phyloP scores from a whole-genome alignment of 2,797 vertebrate species.

The Sciurus carolinensis region DNA sequence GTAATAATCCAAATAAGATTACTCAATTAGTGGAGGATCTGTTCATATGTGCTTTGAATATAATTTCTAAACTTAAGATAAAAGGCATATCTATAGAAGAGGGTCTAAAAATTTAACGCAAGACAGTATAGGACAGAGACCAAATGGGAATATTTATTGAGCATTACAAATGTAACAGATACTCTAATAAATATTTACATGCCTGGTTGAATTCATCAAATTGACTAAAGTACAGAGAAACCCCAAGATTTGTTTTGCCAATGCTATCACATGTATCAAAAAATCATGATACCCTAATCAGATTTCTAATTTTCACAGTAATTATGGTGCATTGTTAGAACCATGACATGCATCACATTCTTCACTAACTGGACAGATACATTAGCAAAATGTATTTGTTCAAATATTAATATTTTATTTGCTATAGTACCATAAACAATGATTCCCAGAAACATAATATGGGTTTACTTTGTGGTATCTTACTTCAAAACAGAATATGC shows the following conservation, averaged over 20 bases:
- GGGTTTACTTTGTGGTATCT: background rate
- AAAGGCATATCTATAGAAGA: background rate
- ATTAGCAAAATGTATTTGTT: background rate
- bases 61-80: background rate
- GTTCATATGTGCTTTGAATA: background rate
- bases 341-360: background rate
- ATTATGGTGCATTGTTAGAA: background rate
- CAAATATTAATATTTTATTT: slow-evolving; percentile 50
- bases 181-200: background rate
- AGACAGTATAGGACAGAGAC: background rate
- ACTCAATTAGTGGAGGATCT: background rate
- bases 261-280: background rate
- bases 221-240: background rate
- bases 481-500: background rate
- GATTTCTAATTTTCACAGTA: background rate
- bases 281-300: background rate
- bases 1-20: background rate
- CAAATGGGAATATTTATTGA: background rate
- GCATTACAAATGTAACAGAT: background rate
- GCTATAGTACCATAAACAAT: background rate
- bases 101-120: background rate
- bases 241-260: background rate
- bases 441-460: background rate
- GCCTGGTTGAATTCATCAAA: background rate
- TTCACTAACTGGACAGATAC: background rate